Conservation (phyloP, 2,888 invertebrate genomes). For the Andrena praecox region DNA sequence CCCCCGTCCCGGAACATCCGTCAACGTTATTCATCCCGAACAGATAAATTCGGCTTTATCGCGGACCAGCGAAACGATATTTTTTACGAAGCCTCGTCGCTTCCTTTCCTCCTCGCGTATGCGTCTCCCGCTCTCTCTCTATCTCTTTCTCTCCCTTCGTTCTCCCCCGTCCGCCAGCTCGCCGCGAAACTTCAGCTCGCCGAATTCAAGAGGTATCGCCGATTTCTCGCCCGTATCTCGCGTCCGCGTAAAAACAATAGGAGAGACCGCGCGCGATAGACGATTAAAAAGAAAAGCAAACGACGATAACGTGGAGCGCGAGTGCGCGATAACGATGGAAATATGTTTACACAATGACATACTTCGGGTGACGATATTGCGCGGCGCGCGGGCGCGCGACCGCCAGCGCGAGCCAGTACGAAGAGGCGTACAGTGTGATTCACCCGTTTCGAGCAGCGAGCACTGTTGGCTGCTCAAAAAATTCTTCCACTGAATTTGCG, state of each 20-base stretch:
- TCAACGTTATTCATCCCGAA: slow-evolving; percentile 59
- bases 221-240: slow-evolving; percentile 12
- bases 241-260: slow-evolving; percentile 46
- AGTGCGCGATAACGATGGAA: slow-evolving; percentile 66
- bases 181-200: not conserved
- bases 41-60: slow-evolving; percentile 60
- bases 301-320: slow-evolving; percentile 52
- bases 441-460: not conserved
- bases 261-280: slow-evolving; percentile 35
- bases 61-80: slow-evolving; percentile 33
- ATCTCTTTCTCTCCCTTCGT: not conserved
- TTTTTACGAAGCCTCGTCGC: slow-evolving; percentile 21
- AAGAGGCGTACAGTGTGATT: not conserved
- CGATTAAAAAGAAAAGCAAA: slow-evolving; percentile 37
- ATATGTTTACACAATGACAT: slow-evolving; percentile 62
- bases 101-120: slow-evolving; percentile 7
- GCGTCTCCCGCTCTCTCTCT: not conserved
- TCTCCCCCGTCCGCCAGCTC: not conserved
- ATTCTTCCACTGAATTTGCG: not conserved
- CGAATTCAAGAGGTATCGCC: not conserved
- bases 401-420: not conserved
- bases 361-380: slow-evolving; percentile 49
- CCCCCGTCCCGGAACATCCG: slow-evolving; percentile 46
- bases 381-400: not conserved
- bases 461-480: not conserved